Evolutionary conservation across 2,113 vertebrate species (phyloP), one percentile per base, ranked within the genome.

Genomic region (Prinia subflava): DNA sequence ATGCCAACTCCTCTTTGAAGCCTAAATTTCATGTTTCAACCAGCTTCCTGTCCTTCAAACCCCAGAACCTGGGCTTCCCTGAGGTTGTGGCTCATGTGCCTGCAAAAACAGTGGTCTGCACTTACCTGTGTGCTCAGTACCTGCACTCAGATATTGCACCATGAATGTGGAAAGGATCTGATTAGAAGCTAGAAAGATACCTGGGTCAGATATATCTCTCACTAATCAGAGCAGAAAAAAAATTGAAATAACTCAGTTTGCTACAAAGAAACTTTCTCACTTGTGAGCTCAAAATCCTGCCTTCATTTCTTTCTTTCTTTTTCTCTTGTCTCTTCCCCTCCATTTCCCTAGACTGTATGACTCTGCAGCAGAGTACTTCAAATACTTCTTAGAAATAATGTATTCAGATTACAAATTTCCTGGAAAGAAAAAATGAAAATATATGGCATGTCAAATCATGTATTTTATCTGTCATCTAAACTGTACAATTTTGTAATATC

Each of bases 391-490:
- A 76, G 49, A 92, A 79, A 53, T 74, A 86, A 75, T 62, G 14
- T n/a, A 84, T 89, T 83, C 70, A 71, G 46, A 77, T 84, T 77
- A 83, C 31, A 83, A 44, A 93, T 94, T 95, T 90, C 35, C 52
- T 83, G 60, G 42, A 92, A 56, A 79, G 41, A 39, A 68, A 89
- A 89, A 75, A 77, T 68, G 60, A 91, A 96, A 96, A 94, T 94
- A 84, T 84, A 96, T n/a, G 22, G 47, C 2, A 0, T 80, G 87
- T 90, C 92, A 94, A 92, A 94, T 93, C 3, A 55, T 81, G 81
- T 85, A 85, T 85, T 97, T 96, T 90, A 93, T 92, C 92, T 96
- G 88, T 91, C 87, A 94, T 85, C 65, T 92, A 92, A 97, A 93
- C 47, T 31, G 50, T 92, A 87, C 24, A 44, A 71, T 90, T 92